Evolutionary conservation across 2,797 vertebrate species (phyloP).

Genomic region (Nannoperca australis): DNA sequence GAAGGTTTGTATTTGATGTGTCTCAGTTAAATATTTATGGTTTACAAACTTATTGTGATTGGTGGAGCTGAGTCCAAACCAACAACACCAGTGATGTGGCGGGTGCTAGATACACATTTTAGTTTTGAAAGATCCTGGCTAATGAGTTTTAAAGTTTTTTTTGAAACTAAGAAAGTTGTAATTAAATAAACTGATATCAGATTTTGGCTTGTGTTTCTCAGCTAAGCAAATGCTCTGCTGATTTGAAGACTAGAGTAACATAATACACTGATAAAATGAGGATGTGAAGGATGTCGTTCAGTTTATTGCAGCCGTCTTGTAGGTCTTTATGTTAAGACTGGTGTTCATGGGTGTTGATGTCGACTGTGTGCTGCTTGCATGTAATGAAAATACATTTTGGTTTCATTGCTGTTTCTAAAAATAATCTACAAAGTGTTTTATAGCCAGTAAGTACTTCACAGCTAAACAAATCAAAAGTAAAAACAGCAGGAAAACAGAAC

Average conservation of each 20-base stretch:
- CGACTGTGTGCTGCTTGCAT: not conserved
- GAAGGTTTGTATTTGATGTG: not conserved
- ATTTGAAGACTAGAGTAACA: not conserved
- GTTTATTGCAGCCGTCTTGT: not conserved
- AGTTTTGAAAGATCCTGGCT: constrained; percentile 6
- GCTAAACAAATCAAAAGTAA: constrained; percentile 23
- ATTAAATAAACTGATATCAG: not conserved
- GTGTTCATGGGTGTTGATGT: constrained; percentile 15
- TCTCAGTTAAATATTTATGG: not conserved
- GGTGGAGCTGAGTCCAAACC: not conserved
- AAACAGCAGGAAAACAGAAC: constrained; percentile 13
- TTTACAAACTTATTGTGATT: not conserved
- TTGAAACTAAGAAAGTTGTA: not conserved
- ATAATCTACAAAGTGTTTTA: constrained; percentile 39
- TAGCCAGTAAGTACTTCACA: constrained; percentile 12
- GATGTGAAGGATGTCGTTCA: not conserved
- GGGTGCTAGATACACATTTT: not conserved
- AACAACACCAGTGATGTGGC: not conserved
- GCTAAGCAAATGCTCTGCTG: not conserved
- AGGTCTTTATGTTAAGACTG: not conserved
- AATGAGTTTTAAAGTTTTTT: not conserved
- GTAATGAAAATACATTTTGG: constrained; percentile 30
- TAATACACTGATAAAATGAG: not conserved
- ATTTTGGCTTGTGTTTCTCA: not conserved
- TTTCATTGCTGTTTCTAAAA: constrained; percentile 52